These are phyloP conservation scores for Hydraecia micacea DNA, from an alignment of 2,888 invertebrate species.

Conservation along the genomic window DNA sequence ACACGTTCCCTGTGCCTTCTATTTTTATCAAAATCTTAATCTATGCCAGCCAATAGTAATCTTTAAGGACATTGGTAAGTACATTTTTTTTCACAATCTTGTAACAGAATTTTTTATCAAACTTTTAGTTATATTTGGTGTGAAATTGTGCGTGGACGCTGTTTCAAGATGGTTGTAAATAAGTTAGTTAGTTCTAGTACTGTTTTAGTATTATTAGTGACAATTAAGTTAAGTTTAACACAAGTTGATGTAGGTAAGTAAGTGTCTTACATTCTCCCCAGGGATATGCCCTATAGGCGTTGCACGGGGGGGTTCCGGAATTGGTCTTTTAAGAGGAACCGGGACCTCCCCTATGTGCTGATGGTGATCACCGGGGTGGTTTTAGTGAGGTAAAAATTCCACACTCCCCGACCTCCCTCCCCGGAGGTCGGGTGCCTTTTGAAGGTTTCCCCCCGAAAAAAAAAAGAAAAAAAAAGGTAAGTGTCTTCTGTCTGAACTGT, in stretches of 20 bases:
- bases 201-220: slow-evolving; percentile 46
- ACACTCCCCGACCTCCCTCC: too few species aligned
- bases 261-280: neutral
- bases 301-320: too few species aligned
- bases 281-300: too few species aligned
- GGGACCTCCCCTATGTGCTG: too few species aligned
- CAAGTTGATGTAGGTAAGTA: slow-evolving; percentile 56
- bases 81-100: slow-evolving; percentile 31
- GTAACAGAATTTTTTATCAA: slow-evolving; percentile 33
- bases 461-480: too few species aligned
- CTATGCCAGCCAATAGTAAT: slow-evolving; percentile 46
- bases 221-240: slow-evolving; percentile 40
- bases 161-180: slow-evolving; percentile 36
- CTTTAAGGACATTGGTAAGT: slow-evolving; percentile 19
- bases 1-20: neutral
- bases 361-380: too few species aligned
- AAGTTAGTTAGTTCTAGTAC: slow-evolving; percentile 48
- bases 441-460: too few species aligned
- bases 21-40: slow-evolving; percentile 11
- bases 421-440: too few species aligned
- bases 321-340: too few species aligned
- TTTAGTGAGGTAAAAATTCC: too few species aligned
- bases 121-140: slow-evolving; percentile 24
- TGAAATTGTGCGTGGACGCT: slow-evolving; percentile 36
- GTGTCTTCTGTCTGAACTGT: too few species aligned